Base-by-base conservation (phyloP, 2,113 vertebrate species). In the Corythoichthys haematopterus region DNA sequence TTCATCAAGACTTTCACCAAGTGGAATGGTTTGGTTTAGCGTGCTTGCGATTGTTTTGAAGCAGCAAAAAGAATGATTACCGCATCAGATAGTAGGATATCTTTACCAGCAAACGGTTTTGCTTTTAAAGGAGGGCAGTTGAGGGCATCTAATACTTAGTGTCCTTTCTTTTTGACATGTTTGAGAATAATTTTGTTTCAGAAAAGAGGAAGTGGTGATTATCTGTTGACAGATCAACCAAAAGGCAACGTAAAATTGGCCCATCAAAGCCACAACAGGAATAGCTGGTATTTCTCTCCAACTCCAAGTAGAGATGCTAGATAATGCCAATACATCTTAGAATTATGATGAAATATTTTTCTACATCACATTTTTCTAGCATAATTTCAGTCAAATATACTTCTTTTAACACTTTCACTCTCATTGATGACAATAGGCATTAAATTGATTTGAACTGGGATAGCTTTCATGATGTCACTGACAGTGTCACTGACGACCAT, bases 1-100 rank as follows among this genome's bases (percentile, higher is more conserved):
- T n/a, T 60, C 40, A 66, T 79, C 56, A 36, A 37, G 56, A 33
- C n/a, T 20, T 52, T 6, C 51, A 20, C 51, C 4, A 52, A 59
- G 36, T 2, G 3, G 14, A 2, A 59, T 28, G 13, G 28, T 35
- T 56, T 4, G 14, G 9, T 56, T 35, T 11, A 56, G 53, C 28
- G 33, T 56, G 53, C 28, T 28, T 35, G 14, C 51, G 11, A n/a
- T 52, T 52, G 51, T 6, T 52, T 52, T 16, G 16, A 20, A 52
- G n/a, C 51, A n/a, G 51, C 16, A 52, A 20, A 4, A 28, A 28
- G 20, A 28, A 1, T 28, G 20, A 28, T 28, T 28, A 28, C 20
- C 20, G 20, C 20, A 28, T 52, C 51, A 52, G 28, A 55, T 55
- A 55, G 51, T 9, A 6, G 2, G 51, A 53, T n/a, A 33, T 55